Conservation (phyloP, 2,797 vertebrate species). For the Poeciliopsis infans region DNA sequence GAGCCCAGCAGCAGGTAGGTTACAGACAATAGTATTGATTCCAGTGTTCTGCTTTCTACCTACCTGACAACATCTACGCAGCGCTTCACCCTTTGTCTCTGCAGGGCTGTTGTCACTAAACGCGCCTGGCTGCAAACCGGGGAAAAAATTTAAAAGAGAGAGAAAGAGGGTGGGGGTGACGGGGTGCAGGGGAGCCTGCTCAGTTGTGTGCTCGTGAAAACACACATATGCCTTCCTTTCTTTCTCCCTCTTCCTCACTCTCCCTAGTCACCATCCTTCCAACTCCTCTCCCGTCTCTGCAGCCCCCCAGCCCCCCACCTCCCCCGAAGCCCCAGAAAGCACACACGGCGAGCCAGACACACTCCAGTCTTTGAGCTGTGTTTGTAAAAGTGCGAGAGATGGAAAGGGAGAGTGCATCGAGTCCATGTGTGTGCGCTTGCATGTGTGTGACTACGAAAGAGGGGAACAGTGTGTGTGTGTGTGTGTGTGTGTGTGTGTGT, state of each 20-base stretch:
- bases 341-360: conserved; percentile 33
- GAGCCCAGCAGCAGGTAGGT: conserved; percentile 77
- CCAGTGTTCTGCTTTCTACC: conserved; percentile 72
- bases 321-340: conserved; percentile 50
- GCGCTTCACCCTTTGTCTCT: conserved; percentile 73
- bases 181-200: not conserved
- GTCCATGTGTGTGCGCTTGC: conserved; percentile 57
- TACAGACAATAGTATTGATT: conserved; percentile 81
- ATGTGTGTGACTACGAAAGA: conserved; percentile 42
- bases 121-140: conserved; percentile 51
- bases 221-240: conserved; percentile 31
- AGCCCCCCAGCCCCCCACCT: conserved; percentile 34
- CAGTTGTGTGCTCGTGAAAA: conserved; percentile 5
- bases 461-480: conserved; percentile 33
- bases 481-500: not conserved
- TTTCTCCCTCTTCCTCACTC: conserved; percentile 64
- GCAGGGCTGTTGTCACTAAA: conserved; percentile 51
- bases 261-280: conserved; percentile 58
- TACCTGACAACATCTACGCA: conserved; percentile 61
- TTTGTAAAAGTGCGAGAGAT: conserved; percentile 67
- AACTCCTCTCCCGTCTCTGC: conserved; percentile 38
- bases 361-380: conserved; percentile 68
- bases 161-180: not conserved
- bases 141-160: conserved; percentile 42
- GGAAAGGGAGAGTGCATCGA: conserved; percentile 72